Percentiles rank a stretch among this genome's conserved stretches.
Conservation (phyloP, 1,140 invertebrate genomes). For the Mya arenaria region DNA sequence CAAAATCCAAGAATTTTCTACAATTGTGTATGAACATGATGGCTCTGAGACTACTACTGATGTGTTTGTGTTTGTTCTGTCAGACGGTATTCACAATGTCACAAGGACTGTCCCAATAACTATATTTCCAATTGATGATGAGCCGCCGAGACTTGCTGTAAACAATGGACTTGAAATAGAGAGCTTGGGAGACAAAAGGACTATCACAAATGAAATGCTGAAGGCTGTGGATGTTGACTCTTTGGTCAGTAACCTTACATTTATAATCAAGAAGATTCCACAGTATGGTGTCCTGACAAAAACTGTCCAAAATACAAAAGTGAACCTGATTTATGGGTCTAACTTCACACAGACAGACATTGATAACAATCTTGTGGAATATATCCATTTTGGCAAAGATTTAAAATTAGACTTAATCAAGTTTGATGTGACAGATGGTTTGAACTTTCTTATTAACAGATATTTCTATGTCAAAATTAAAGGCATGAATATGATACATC, state of each 20-base stretch:
- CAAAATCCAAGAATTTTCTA: constrained; percentile 76
- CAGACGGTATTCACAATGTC: constrained; percentile 79
- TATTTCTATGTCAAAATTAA: constrained; percentile 80
- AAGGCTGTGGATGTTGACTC: constrained; percentile 81
- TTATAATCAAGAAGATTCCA: constrained; percentile 76
- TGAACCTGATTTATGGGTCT: constrained; percentile 76
- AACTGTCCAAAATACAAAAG: constrained; percentile 34
- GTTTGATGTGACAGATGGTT: constrained; percentile 81
- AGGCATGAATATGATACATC: constrained; percentile 78
- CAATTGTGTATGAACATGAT: constrained; percentile 81
- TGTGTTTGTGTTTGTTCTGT: constrained; percentile 77
- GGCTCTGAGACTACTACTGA: constrained; percentile 80
- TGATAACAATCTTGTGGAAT: constrained; percentile 76
- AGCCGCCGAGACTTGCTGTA: constrained; percentile 79
- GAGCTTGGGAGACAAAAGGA: constrained; percentile 74
- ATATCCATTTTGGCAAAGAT: constrained; percentile 78
- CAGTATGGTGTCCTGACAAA: constrained; percentile 77
- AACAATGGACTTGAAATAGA: constrained; percentile 81
- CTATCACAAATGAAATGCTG: constrained; percentile 77
- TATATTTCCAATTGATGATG: constrained; percentile 81
- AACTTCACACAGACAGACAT: constrained; percentile 81
- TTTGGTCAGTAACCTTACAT: constrained; percentile 75
- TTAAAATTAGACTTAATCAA: constrained; percentile 80
- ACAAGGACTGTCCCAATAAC: constrained; percentile 77
- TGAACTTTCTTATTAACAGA: constrained; percentile 79